Conservation (phyloP, 2,888 invertebrate species). For the Drosophila affinis region DNA sequence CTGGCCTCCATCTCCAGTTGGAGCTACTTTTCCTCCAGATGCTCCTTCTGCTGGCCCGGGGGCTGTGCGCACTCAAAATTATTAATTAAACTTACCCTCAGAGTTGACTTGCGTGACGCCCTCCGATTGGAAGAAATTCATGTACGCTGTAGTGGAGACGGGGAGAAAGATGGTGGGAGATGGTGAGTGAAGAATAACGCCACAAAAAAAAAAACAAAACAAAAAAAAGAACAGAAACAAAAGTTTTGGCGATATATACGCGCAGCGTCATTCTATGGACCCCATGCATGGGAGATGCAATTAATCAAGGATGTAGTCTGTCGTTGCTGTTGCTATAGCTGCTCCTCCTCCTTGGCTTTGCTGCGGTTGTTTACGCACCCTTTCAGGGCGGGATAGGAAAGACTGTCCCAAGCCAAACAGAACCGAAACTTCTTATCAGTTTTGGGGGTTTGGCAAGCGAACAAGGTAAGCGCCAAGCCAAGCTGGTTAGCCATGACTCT, state of each 20-base stretch:
- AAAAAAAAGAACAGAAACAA: conserved; percentile 12
- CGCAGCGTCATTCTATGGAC: conserved; percentile 5
- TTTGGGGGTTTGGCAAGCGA: conserved; percentile 54
- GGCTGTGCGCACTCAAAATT: conserved; percentile 66
- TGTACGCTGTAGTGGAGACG: conserved; percentile 76
- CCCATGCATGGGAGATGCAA: conserved; percentile 68
- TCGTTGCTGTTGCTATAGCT: conserved; percentile 19
- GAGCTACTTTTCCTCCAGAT: background rate
- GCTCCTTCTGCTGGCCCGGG: conserved; percentile 12
- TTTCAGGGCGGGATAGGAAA: background rate
- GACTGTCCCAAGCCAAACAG: conserved; percentile 39
- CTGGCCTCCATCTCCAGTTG: background rate
- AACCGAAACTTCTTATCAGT: conserved; percentile 61
- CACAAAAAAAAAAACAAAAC: background rate
- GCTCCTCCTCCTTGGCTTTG: conserved; percentile 11
- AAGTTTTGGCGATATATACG: conserved; percentile 14
- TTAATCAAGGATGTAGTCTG: conserved; percentile 72
- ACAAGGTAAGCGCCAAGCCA: conserved; percentile 44
- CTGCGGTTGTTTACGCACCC: background rate
- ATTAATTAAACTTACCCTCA: conserved; percentile 83
- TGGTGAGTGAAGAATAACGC: background rate
- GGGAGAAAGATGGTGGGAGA: background rate
- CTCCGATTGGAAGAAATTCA: conserved; percentile 77
- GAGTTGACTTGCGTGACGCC: conserved; percentile 80
- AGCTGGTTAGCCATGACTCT: background rate